Conservation (phyloP, 1,140 invertebrate genomes). For the Euglossa dilemma region DNA sequence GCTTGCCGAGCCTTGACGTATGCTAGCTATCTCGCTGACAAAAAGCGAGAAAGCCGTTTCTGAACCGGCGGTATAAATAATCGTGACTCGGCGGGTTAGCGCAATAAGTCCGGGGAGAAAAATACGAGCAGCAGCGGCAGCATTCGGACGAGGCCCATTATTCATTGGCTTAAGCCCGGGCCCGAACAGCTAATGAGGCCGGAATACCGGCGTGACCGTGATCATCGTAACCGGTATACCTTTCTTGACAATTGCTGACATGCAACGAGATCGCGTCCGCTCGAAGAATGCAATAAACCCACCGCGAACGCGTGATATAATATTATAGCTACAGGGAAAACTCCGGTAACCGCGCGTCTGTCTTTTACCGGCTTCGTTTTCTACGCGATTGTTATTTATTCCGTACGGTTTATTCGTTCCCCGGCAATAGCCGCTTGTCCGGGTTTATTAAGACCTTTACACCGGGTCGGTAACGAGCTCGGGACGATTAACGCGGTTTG, state of each 20-base stretch:
- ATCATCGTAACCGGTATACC: slow-evolving; percentile 38
- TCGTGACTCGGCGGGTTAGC: slow-evolving; percentile 50
- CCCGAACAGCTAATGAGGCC: slow-evolving; percentile 58
- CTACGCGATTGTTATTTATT: not conserved
- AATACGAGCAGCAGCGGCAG: slow-evolving; percentile 48
- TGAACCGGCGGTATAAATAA: slow-evolving; percentile 59
- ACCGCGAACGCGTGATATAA: not conserved
- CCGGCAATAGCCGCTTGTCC: not conserved
- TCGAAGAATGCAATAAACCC: slow-evolving; percentile 1
- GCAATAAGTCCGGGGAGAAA: slow-evolving; percentile 58
- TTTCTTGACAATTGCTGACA: slow-evolving; percentile 43
- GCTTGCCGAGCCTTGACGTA: slow-evolving; percentile 14
- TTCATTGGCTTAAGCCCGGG: slow-evolving; percentile 59
- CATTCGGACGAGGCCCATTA: slow-evolving; percentile 58
- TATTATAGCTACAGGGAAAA: not conserved
- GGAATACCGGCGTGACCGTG: slow-evolving; percentile 50
- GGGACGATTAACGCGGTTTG: too few relatives aligned
- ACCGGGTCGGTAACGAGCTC: too few relatives aligned
- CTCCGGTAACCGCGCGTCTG: not conserved
- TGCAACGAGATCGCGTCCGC: slow-evolving; percentile 5
- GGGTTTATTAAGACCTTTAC: not conserved
- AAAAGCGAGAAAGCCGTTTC: slow-evolving; percentile 51
- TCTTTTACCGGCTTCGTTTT: not conserved
- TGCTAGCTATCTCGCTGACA: slow-evolving; percentile 45
- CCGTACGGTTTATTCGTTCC: not conserved